Conservation (phyloP, 2,113 vertebrate species). For the Colius striatus region DNA sequence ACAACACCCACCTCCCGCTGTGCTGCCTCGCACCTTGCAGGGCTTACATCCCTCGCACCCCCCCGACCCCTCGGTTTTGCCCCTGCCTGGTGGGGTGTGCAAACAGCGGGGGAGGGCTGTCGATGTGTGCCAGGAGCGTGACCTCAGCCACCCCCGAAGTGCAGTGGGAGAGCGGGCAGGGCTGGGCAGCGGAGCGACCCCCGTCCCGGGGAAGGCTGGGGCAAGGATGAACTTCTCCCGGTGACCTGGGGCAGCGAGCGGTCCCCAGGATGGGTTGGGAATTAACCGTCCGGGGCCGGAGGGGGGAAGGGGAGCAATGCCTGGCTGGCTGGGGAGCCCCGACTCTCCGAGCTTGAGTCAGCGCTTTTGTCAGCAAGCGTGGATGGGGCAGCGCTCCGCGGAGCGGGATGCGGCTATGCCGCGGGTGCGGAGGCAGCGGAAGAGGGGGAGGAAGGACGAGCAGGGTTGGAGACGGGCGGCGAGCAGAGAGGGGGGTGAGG, state of each 20-base stretch:
- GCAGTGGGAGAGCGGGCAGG: background rate
- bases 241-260: background rate
- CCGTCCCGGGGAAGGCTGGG: background rate
- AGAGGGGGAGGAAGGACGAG: constrained; percentile 30
- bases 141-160: background rate
- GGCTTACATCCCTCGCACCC: background rate
- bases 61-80: background rate
- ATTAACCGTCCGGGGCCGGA: background rate
- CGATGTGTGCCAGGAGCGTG: background rate
- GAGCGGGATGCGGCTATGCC: constrained; percentile 76
- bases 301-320: background rate
- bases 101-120: background rate
- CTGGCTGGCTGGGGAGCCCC: background rate
- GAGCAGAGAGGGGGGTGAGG: background rate
- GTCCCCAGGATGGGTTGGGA: background rate
- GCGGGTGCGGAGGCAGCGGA: constrained; percentile 76
- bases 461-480: background rate
- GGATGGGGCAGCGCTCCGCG: constrained; percentile 82
- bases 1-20: background rate
- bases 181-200: background rate
- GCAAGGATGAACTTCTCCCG: background rate
- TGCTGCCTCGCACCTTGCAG: background rate
- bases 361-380: constrained; percentile 87
- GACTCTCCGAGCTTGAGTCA: constrained; percentile 77
- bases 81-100: background rate